phyloP scores from a whole-genome alignment of 2,888 invertebrate genomes.

The Euplexia lucipara region DNA sequence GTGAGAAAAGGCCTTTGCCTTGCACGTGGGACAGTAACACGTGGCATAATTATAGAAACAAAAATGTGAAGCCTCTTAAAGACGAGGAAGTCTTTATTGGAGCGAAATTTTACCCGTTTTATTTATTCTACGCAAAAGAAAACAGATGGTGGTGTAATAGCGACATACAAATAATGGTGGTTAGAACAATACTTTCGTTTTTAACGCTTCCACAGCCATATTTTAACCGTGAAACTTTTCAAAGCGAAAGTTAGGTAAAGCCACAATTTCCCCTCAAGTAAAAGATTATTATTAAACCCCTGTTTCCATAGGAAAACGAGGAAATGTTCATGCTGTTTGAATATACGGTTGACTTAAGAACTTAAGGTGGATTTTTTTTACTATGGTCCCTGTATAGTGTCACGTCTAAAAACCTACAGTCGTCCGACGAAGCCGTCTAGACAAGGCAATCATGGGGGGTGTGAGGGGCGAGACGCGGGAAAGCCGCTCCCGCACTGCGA shows the following conservation, averaged over 20 bases:
- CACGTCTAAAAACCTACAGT: too few relatives aligned
- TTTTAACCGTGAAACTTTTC: slow-evolving; percentile 25
- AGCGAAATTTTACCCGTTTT: not conserved
- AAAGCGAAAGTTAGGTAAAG: slow-evolving; percentile 9
- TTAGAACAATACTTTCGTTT: not conserved
- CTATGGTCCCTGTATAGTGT: too few relatives aligned
- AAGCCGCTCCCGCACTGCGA: too few relatives aligned
- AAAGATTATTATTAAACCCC: not conserved
- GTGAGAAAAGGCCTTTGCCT: too few relatives aligned
- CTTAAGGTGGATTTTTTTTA: too few relatives aligned
- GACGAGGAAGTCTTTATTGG: too few relatives aligned
- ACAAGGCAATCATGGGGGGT: too few relatives aligned
- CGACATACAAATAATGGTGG: not conserved
- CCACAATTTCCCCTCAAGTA: slow-evolving; percentile 11
- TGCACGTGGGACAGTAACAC: too few relatives aligned
- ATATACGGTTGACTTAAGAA: not conserved
- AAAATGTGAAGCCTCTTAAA: too few relatives aligned
- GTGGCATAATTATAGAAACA: too few relatives aligned
- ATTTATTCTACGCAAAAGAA: not conserved
- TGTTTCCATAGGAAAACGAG: not conserved
- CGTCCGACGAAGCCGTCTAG: too few relatives aligned
- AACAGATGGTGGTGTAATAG: not conserved
- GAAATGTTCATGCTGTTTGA: slow-evolving; percentile 2
- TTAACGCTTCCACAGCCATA: slow-evolving; percentile 13
- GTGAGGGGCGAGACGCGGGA: too few relatives aligned